Evolutionary conservation across 2,113 vertebrate species (phyloP).

Genomic region (Toxostoma redivivum): DNA sequence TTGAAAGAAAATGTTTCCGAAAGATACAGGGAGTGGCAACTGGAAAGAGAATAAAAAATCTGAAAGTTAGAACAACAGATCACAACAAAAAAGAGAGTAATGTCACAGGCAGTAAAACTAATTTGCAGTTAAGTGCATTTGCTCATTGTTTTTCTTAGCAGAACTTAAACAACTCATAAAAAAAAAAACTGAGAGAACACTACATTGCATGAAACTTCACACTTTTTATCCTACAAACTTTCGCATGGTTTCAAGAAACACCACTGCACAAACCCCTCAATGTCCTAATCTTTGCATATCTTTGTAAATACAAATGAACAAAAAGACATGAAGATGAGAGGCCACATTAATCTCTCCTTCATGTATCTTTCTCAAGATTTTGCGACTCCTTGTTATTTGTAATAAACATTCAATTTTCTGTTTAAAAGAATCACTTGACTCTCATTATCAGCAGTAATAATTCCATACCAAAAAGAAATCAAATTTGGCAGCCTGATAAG

Average conservation of each 20-base stretch:
- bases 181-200: not conserved
- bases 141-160: not conserved
- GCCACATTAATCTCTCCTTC: not conserved
- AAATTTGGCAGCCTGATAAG: slow-evolving; percentile 31
- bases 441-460: not conserved
- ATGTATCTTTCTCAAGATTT: not conserved
- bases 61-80: not conserved
- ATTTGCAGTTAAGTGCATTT: not conserved
- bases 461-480: not conserved
- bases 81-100: not conserved
- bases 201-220: not conserved
- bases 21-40: not conserved
- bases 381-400: not conserved
- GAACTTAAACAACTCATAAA: not conserved
- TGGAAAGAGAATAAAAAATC: slow-evolving; percentile 23
- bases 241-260: not conserved
- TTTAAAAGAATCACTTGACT: not conserved
- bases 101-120: not conserved
- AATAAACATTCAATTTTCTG: not conserved
- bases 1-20: slow-evolving; percentile 28
- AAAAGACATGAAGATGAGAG: not conserved
- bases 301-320: not conserved
- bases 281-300: not conserved
- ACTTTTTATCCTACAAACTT: not conserved
- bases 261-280: not conserved